These are phyloP conservation scores for Neoitamus cyanurus DNA, from an alignment of 2,888 invertebrate genomes.

Conservation along the genomic window DNA sequence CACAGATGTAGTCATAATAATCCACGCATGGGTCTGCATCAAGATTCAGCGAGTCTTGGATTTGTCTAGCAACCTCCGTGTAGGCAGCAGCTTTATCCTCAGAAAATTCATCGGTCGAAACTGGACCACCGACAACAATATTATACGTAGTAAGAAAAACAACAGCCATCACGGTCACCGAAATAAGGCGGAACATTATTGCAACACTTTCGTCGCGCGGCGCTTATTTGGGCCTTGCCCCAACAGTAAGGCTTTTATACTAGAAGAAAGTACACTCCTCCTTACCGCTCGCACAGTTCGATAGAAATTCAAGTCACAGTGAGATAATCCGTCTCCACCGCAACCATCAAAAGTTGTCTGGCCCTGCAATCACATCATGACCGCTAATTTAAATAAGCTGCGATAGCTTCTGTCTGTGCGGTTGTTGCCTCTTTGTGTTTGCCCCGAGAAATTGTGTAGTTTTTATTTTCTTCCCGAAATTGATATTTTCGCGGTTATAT, in stretches of 20 bases:
- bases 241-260: background rate
- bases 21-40: conserved; percentile 6
- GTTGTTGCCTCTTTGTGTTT: background rate
- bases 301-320: background rate
- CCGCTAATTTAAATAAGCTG: background rate
- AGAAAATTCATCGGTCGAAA: background rate
- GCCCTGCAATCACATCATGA: background rate
- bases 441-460: background rate
- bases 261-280: background rate
- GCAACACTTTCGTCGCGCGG: background rate
- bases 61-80: background rate
- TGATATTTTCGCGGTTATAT: background rate
- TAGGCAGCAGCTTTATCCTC: background rate
- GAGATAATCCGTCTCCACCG: background rate
- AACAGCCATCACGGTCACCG: background rate
- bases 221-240: background rate
- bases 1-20: conserved; percentile 12
- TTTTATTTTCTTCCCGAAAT: background rate
- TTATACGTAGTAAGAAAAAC: background rate
- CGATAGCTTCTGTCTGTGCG: background rate
- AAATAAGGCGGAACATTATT: background rate
- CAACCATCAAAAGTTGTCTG: background rate
- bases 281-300: background rate
- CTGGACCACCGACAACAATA: background rate
- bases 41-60: background rate